Evolutionary conservation across 1,140 invertebrate genomes (phyloP).

Genomic region (Eciton burchellii): DNA sequence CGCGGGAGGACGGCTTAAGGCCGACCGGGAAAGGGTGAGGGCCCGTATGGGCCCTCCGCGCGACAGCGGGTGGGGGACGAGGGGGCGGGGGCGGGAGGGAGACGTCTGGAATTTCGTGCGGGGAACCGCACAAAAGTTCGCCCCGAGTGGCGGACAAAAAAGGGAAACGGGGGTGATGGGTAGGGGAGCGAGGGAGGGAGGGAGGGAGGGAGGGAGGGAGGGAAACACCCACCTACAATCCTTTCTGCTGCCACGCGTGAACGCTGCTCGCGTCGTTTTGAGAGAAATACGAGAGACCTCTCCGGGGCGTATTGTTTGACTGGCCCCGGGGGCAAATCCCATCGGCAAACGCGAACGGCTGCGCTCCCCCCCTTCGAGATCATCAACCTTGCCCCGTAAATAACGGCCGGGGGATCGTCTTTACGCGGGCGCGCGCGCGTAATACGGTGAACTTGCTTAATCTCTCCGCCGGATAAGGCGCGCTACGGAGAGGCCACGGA

Average conservation of each 20-base stretch:
- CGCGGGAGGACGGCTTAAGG: constrained; percentile 64
- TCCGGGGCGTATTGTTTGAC: constrained; percentile 54
- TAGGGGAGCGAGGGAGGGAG: no score
- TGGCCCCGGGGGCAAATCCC: constrained; percentile 43
- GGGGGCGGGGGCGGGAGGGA: constrained; percentile 2
- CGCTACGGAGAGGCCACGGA: no score
- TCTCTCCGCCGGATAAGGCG: constrained; percentile 9
- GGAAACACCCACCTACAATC: constrained; percentile 48
- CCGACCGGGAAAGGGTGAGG: constrained; percentile 41
- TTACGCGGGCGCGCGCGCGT: constrained; percentile 29
- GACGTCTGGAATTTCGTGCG: constrained; percentile 68
- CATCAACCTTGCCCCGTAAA: constrained; percentile 52
- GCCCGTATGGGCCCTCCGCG: background rate
- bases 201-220: no score
- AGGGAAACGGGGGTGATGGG: background rate
- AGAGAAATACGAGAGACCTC: constrained; percentile 55
- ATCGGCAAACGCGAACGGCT: constrained; percentile 54
- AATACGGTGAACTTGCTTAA: constrained; percentile 46
- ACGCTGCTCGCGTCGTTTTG: constrained; percentile 54
- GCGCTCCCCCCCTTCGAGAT: constrained; percentile 55
- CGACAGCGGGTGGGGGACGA: constrained; percentile 1
- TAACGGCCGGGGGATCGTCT: constrained; percentile 28
- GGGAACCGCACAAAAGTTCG: constrained; percentile 28
- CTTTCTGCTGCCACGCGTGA: constrained; percentile 56
- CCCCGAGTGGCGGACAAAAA: constrained; percentile 56